Evolutionary conservation across 2,113 vertebrate species (phyloP).

Genomic region (Anarhynchus alexandrinus): DNA sequence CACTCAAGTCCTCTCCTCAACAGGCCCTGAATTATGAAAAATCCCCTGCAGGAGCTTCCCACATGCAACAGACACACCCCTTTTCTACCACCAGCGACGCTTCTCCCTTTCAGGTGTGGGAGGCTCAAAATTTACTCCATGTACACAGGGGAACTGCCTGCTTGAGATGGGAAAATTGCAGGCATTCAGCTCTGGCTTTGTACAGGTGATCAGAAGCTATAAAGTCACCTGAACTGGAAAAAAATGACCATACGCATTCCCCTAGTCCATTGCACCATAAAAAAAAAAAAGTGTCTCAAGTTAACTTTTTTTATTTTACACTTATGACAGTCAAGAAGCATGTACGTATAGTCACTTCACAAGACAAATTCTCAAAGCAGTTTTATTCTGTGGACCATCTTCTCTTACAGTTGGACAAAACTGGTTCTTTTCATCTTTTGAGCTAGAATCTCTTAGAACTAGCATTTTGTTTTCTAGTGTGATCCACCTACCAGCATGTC

Average conservation of each 20-base stretch:
- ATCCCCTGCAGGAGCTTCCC: conserved; percentile 58
- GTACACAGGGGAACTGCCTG: background rate
- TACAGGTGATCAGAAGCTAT: background rate
- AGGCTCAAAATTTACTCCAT: background rate
- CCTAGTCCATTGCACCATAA: background rate
- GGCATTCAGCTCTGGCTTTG: background rate
- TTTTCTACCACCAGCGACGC: conserved; percentile 38
- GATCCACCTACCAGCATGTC: background rate
- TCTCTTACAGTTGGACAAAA: background rate
- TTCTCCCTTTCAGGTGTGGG: background rate
- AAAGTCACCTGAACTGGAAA: background rate
- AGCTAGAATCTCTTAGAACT: background rate
- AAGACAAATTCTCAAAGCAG: background rate
- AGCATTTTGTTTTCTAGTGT: background rate
- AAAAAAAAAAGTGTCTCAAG: background rate
- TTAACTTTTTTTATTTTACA: background rate
- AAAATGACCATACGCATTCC: background rate
- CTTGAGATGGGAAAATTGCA: background rate
- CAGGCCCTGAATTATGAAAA: conserved; percentile 44
- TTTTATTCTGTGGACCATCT: background rate
- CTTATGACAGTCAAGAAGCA: background rate
- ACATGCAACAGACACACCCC: conserved; percentile 35
- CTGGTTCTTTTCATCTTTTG: background rate
- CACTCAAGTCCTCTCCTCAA: conserved; percentile 21
- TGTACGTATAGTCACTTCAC: background rate